These are phyloP conservation scores for Hirundo rustica DNA, from an alignment of 2,797 vertebrate genomes.

Conservation along the genomic window DNA sequence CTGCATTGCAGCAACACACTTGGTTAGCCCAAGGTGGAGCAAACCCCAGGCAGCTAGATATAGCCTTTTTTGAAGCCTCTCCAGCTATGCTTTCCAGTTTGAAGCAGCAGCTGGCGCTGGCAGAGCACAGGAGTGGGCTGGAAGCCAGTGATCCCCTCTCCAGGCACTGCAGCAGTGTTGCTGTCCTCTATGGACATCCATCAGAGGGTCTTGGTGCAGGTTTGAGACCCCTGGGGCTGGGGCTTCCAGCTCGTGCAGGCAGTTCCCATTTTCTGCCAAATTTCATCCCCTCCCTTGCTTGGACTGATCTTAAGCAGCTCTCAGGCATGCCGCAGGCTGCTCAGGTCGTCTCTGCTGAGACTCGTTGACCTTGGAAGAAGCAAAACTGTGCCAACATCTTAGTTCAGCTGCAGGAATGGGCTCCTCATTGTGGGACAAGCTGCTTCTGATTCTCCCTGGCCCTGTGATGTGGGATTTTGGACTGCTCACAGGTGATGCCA, in stretches of 20 bases:
- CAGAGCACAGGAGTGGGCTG: not conserved
- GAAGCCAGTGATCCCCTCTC: not conserved
- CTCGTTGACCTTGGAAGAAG: not conserved
- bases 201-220: not conserved
- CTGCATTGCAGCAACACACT: rapidly evolving
- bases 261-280: not conserved
- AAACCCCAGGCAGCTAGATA: not conserved
- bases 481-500: not conserved
- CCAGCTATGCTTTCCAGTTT: not conserved
- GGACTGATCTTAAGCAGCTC: not conserved
- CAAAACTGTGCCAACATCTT: not conserved
- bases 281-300: not conserved
- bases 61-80: not conserved
- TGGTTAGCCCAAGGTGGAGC: not conserved
- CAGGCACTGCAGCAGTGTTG: not conserved
- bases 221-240: not conserved
- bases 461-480: not conserved
- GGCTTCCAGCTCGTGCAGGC: not conserved
- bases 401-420: not conserved
- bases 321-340: not conserved
- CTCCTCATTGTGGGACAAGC: not conserved
- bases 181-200: not conserved
- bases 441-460: not conserved
- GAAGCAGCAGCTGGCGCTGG: not conserved
- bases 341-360: not conserved